These are phyloP conservation scores for Laterallus jamaicensis DNA, from an alignment of 2,113 vertebrate genomes.

Conservation along the genomic window DNA sequence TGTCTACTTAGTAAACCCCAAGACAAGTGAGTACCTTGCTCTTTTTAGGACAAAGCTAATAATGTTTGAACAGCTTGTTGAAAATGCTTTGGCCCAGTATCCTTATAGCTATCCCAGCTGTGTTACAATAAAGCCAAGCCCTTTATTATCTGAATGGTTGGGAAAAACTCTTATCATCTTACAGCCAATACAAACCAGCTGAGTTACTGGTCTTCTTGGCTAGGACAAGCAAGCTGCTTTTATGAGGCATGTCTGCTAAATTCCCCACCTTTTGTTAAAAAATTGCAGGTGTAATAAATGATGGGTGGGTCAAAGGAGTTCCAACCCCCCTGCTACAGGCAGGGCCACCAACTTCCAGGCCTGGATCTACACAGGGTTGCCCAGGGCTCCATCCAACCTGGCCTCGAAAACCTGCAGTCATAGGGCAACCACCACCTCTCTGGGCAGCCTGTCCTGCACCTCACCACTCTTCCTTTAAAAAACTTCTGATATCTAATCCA, in stretches of 20 bases:
- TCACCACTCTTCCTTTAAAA: no score
- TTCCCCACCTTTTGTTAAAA: background rate
- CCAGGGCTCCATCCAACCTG: no score
- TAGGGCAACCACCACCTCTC: no score
- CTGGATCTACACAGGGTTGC: no score
- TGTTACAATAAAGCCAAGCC: background rate
- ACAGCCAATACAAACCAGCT: background rate
- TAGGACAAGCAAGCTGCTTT: background rate
- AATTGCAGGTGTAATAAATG: background rate
- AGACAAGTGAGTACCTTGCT: background rate
- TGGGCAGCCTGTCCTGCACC: no score
- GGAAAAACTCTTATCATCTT: background rate
- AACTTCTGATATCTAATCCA: no score
- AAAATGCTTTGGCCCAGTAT: background rate
- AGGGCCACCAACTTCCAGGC: no score
- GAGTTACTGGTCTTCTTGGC: background rate
- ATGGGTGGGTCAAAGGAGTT: background rate
- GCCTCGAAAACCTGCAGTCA: no score
- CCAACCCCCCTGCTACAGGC: no score
- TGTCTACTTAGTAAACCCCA: background rate
- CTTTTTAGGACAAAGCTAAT: constrained; percentile 1
- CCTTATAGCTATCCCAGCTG: background rate
- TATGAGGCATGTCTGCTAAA: background rate
- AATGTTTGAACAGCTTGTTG: constrained; percentile 13
- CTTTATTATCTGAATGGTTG: background rate